phyloP scores from a whole-genome alignment of 2,797 vertebrate species.

The Clarias laeviceps region DNA sequence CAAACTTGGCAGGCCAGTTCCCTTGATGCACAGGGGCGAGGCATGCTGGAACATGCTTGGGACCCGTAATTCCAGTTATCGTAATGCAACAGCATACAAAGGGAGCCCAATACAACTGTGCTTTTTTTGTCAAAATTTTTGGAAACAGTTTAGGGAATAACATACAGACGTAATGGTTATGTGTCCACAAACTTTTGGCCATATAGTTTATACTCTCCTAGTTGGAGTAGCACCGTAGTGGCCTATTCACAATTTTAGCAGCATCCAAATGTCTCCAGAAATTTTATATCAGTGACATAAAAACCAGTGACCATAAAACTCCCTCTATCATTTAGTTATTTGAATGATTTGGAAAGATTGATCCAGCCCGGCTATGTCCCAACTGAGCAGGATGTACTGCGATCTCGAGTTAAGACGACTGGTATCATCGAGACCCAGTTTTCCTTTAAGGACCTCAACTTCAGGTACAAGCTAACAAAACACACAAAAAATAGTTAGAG shows the following conservation, averaged over 20 bases:
- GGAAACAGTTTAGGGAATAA: neutral
- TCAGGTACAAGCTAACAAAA: slow-evolving; percentile 75
- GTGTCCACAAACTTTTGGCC: neutral
- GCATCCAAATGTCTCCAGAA: neutral
- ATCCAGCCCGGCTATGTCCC: slow-evolving; percentile 89
- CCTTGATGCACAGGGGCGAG: neutral
- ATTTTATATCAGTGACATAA: neutral
- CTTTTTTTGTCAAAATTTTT: neutral
- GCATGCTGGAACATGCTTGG: neutral
- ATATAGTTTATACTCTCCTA: neutral
- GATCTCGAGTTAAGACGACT: slow-evolving; percentile 96
- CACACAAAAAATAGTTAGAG: neutral
- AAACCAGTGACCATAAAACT: neutral
- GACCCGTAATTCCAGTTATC: neutral
- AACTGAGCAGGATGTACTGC: slow-evolving; percentile 95
- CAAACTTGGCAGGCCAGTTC: neutral
- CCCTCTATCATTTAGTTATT: slow-evolving; percentile 77
- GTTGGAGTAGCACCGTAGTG: neutral
- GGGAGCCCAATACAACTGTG: neutral
- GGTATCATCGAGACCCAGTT: slow-evolving; percentile 97
- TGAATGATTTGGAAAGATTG: slow-evolving; percentile 90
- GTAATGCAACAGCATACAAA: neutral
- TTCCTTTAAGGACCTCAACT: slow-evolving; percentile 93
- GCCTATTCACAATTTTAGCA: neutral
- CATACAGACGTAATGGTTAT: too few relatives aligned